Conservation (phyloP, 37 sponge, comb jelly and placozoan species). For the Lycopodina hypogea region DNA sequence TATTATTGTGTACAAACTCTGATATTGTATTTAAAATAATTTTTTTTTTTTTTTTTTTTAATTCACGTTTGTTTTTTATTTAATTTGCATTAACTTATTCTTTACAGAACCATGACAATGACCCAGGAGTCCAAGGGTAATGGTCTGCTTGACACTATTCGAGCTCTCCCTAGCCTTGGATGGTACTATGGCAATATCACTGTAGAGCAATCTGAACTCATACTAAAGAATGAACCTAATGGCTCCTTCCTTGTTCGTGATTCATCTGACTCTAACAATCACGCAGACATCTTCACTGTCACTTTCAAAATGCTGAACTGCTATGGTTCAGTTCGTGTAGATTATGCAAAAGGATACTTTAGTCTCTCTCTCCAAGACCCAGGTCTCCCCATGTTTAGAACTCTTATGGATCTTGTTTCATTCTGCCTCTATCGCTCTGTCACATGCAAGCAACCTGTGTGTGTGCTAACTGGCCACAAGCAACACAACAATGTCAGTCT, state of each 20-base stretch:
- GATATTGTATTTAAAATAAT: too few relatives aligned
- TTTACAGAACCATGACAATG: too few relatives aligned
- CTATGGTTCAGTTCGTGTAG: conserved; percentile 66
- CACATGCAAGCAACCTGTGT: conserved; percentile 52
- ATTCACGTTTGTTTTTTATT: too few relatives aligned
- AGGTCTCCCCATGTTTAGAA: conserved; percentile 54
- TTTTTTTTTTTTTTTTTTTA: too few relatives aligned
- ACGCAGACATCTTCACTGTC: conserved; percentile 47
- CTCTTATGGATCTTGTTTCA: conserved; percentile 50
- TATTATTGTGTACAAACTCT: too few relatives aligned
- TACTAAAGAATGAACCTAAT: conserved; percentile 61
- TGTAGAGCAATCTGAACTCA: conserved; percentile 52
- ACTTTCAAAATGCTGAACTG: conserved; percentile 66
- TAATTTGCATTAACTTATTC: too few relatives aligned
- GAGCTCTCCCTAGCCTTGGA: conserved; percentile 23
- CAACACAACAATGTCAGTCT: conserved; percentile 29
- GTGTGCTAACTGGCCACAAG: conserved; percentile 50
- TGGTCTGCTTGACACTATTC: conserved; percentile 54
- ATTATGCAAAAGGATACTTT: conserved; percentile 75
- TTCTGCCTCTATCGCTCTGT: conserved; percentile 34
- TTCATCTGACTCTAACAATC: conserved; percentile 26
- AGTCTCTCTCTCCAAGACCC: conserved; percentile 53
- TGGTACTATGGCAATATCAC: conserved; percentile 71
- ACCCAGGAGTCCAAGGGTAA: too few relatives aligned
- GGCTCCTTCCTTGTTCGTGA: conserved; percentile 74